Conservation (phyloP, 1,140 invertebrate species). For the Lepidotrigona ventralis region DNA sequence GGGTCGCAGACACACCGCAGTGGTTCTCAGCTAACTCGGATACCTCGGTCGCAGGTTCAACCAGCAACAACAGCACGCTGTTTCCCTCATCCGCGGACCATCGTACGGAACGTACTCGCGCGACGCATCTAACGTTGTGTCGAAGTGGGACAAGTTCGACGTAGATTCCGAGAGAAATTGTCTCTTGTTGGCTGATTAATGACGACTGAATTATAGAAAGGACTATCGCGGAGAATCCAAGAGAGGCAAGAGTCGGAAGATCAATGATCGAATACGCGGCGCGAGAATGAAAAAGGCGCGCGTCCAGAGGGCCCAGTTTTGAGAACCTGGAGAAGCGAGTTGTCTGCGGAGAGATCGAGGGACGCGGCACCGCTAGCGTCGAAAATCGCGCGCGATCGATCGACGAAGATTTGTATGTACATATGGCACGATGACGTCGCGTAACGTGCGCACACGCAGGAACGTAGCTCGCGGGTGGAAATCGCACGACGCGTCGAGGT, state of each 20-base stretch:
- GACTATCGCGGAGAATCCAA: not conserved
- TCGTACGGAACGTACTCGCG: not conserved
- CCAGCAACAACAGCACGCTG: not conserved
- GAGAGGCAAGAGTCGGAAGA: not conserved
- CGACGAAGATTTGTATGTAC: conserved; percentile 50
- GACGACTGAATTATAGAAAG: not conserved
- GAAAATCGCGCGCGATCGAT: conserved; percentile 60
- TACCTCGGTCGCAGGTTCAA: conserved; percentile 23
- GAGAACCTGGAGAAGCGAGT: not conserved
- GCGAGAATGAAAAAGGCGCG: not conserved
- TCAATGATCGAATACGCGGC: not conserved
- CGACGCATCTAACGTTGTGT: not conserved
- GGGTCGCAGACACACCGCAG: conserved; percentile 76
- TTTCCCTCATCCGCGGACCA: not conserved
- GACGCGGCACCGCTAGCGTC: conserved; percentile 44
- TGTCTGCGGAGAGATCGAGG: conserved; percentile 34
- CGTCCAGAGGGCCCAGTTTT: not conserved
- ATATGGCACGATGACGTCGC: conserved; percentile 46
- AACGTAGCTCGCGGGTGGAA: conserved; percentile 22
- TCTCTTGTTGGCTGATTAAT: not conserved
- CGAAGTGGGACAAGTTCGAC: not conserved
- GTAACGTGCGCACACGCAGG: conserved; percentile 23
- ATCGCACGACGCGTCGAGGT: conserved; percentile 33
- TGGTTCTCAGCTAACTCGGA: conserved; percentile 68
- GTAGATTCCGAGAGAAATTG: not conserved